Evolutionary conservation across 2,113 vertebrate genomes (phyloP).

Genomic region (Typhlomys cinereus): DNA sequence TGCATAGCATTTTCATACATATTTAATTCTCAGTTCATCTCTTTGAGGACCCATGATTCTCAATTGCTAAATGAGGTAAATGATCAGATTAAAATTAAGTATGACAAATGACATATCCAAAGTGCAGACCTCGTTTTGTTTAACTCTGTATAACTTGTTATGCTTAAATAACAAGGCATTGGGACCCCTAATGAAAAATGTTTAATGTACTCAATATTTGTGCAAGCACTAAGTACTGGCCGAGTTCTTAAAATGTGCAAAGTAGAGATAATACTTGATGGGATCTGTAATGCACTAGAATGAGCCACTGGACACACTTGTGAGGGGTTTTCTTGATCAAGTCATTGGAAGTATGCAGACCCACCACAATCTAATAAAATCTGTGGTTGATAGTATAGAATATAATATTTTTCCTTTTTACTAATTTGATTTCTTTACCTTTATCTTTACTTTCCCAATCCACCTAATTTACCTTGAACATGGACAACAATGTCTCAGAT

Average conservation of each 20-base stretch:
- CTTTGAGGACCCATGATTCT: not conserved
- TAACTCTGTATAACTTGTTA: not conserved
- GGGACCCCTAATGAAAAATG: not conserved
- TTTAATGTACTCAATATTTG: not conserved
- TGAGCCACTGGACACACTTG: not conserved
- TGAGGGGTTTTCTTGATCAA: no score
- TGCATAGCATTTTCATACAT: not conserved
- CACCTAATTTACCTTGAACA: not conserved
- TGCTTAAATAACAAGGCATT: not conserved
- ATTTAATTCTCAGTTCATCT: not conserved
- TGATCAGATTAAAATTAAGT: not conserved
- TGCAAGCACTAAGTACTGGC: not conserved
- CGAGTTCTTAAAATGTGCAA: not conserved
- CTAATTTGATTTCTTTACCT: no score
- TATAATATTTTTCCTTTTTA: not conserved
- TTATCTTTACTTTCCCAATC: accelerated
- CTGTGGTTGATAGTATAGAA: not conserved
- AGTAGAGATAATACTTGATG: not conserved
- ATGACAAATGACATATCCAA: not conserved
- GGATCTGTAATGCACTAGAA: no score
- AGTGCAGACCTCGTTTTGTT: not conserved
- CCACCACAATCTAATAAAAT: not conserved
- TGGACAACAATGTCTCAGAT: not conserved
- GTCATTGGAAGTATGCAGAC: not conserved
- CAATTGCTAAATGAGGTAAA: not conserved